Evolutionary conservation across 2,113 vertebrate genomes (phyloP), one percentile per base, ranked within the genome.

Genomic region (Amphiprion ocellaris): DNA sequence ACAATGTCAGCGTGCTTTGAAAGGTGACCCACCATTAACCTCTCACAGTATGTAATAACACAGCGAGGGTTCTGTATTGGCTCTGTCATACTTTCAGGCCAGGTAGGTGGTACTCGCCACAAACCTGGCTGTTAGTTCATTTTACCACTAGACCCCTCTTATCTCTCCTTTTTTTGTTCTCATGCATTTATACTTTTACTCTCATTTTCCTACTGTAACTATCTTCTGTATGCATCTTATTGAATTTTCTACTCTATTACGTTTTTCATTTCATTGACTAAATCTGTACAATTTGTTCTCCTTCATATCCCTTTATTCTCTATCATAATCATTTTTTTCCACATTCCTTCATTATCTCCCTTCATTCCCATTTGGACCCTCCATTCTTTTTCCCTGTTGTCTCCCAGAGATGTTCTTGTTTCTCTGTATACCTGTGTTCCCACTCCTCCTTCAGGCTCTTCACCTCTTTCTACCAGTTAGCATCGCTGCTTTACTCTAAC

Each of bases 41-140:
- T 59, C 56, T 61, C n/a, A 1, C 17, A 60, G 72, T 62, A 49
- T 84, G 64, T 67, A 63, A 37, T 9, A 76, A 77, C 56, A 47
- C 26, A 30, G 49, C 33, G 14, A 60, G 16, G 10, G 19, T 17
- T 70, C 54, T 64, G 54, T 62, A 16, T 59, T 23, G 68, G 71
- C 67, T 55, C 16, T 7, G 4, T 55, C 52, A 19, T 7, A 5
- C 53, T 68, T 67, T 64, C 56, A 64, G 75, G 69, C 55, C 12
- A 50, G 26, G 41, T 53, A 74, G 71, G 55, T 56, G 39, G 60
- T 44, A 58, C 53, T 60, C 0, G 16, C 60, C 33, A 69, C 77
- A 78, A 67, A 78, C 59, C 17, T 73, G 74, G 80, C 81, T 74
- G 85, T 92, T 89, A 46, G 52, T 87, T 88, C 70, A 92, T 91